Conservation (phyloP, 2,113 vertebrate species). For the Ceyx cyanopectus region DNA sequence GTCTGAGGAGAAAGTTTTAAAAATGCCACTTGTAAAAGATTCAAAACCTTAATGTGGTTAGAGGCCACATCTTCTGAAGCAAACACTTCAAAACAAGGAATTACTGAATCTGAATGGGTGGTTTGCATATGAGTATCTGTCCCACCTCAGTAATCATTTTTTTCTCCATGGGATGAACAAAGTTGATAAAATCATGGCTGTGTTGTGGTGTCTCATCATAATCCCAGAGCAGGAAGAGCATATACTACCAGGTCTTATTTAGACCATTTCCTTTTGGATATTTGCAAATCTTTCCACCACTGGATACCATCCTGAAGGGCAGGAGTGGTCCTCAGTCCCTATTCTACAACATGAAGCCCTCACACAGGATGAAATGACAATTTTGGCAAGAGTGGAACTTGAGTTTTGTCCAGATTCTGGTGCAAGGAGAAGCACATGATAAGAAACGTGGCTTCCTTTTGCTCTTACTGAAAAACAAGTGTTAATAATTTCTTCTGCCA, state of each 20-base stretch:
- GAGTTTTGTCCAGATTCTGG: not conserved
- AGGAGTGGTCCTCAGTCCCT: not conserved
- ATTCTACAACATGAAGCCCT: not conserved
- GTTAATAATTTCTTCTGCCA: not conserved
- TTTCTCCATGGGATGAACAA: not conserved
- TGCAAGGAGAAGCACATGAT: not conserved
- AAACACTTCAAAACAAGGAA: not conserved
- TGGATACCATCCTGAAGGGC: not conserved
- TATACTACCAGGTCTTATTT: not conserved
- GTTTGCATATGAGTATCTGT: not conserved
- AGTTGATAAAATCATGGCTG: not conserved
- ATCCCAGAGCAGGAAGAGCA: not conserved
- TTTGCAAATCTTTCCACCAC: not conserved
- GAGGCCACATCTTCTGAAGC: not conserved
- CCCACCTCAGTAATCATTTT: not conserved
- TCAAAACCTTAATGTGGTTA: not conserved
- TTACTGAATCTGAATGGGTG: not conserved
- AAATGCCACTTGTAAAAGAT: not conserved
- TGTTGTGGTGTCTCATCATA: not conserved
- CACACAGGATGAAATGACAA: not conserved
- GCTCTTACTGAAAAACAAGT: not conserved
- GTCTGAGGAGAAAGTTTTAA: not conserved
- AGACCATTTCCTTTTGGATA: not conserved
- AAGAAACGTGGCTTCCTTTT: not conserved
- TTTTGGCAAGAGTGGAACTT: not conserved